Evolutionary conservation across 2,113 vertebrate species (phyloP), one percentile per base, ranked within the genome.

Genomic region (Lagopus muta): DNA sequence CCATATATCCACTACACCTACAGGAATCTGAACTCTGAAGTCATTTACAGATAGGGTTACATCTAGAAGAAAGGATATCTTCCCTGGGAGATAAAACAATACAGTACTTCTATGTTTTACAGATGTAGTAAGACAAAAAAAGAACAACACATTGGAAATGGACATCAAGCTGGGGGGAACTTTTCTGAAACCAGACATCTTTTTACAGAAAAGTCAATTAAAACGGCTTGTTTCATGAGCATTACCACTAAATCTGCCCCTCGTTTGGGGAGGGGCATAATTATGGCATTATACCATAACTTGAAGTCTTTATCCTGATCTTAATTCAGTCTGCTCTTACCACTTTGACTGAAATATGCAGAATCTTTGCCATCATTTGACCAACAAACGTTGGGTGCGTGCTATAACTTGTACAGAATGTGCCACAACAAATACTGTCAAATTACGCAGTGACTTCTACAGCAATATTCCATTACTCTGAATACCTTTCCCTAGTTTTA

Each of bases 41-140:
- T 87, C 92, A 90, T 92, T 89, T 58, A 80, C 92, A 94, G 94
- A 92, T 95, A 96, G 77, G 30, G 74, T 97, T 97, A 95, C 97
- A 92, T 94, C 61, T 71, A 95, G 85, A 86, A 94, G 81, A 96
- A 96, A 95, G 83, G 47, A 88, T 95, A 95, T 94, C 96, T 95
- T 96, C 92, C 90, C 82, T 93, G 89, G 92, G 96, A 97, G 96
- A 96, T 95, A 96, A 97, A 96, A 95, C 89, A 97, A 94, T 91
- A 92, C 90, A 93, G 90, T 54, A 61, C 58, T 88, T 93, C 94
- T 91, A 96, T 94, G 88, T 82, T 93, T 97, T 96, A 67, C 95
- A 97, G 96, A 96, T 97, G 96, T 96, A 94, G 89, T 2, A 20
- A 62, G 47, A 82, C 12, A 1, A 5, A 58, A 82, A 64, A 71